Base-by-base conservation (phyloP, 2,888 invertebrate genomes). In the Cephalotes varians region DNA sequence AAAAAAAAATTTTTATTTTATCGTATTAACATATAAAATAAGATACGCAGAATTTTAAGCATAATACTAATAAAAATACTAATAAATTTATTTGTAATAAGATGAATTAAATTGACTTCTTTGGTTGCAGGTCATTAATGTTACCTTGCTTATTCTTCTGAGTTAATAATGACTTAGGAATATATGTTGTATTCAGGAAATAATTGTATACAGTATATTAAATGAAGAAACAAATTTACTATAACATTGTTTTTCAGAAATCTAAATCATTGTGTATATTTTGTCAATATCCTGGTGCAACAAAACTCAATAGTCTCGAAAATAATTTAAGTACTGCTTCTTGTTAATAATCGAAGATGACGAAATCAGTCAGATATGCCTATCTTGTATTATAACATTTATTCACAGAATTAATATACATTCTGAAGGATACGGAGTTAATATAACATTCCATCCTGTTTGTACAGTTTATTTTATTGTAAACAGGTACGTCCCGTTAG, bases 401-500 rank as follows among this genome's bases (percentile, higher is more conserved):
- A 83, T 86, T 82, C 82, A 79, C 47, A 80, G 60, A 88, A 87
- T 82, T 85, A 86, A 83, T 44, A 81, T 86, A 79, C 84, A 85
- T 88, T 85, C 76, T 86, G 84, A 85, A 76, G 83, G 83, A 86
- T 74, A 84, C 76, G 73, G 82, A 84, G 86, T 84, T 88, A 83
- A 89, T 74, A 84, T 90, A 86, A 88, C 90, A 90, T 90, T 90
- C 90, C 90, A 90, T 90, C 90, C 90, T 90, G 76, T 89, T 90
- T 90, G 90, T 90, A 90, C 87, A 90, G 90, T 77, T 88, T 90
- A 86, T 87, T 90, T 90, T 90, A 90, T 88, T 88, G 85, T 89
- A 89, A 86, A 89, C 85, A 84, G 74, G 86, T 90, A 90, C 89
- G 90, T 90, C 90, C 90, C 88, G 72, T 89, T 90, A 90, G 89